These are phyloP conservation scores for Archips crataeganus DNA, from an alignment of 2,888 invertebrate genomes.

Conservation along the genomic window DNA sequence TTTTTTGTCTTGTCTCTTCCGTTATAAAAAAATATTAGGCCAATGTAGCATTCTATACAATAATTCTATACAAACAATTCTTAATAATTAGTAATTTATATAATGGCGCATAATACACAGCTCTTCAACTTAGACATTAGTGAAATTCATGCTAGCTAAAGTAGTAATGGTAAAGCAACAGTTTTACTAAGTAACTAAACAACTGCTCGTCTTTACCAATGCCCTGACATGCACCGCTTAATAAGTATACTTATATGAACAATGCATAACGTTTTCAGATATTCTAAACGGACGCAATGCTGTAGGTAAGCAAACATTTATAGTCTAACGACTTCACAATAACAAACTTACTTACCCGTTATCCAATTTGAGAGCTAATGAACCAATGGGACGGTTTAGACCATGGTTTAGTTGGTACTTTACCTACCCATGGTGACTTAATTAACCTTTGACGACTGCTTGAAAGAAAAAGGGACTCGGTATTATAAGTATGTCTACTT, in stretches of 20 bases:
- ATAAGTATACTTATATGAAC: too few species aligned
- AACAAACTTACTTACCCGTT: constrained; percentile 26
- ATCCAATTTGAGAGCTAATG: constrained; percentile 29
- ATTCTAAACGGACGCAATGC: not conserved
- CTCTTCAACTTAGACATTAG: not conserved
- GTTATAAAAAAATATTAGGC: too few species aligned
- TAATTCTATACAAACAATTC: too few species aligned
- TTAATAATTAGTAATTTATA: too few species aligned
- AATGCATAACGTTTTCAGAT: not conserved
- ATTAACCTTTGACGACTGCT: not conserved
- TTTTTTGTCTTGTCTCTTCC: too few species aligned
- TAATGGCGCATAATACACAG: not conserved
- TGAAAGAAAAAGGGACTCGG: constrained; percentile 1
- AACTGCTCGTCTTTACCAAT: not conserved
- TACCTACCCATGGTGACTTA: constrained; percentile 10
- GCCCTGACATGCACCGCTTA: not conserved
- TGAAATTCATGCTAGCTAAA: not conserved
- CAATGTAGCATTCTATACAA: too few species aligned
- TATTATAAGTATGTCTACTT: not conserved
- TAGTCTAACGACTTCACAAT: constrained; percentile 28
- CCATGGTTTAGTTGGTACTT: not conserved
- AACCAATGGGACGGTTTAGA: constrained; percentile 23
- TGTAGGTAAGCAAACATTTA: constrained; percentile 7
- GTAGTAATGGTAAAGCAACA: not conserved
- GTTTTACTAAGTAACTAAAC: not conserved